A percentile compares a stretch with the other conserved stretches of the same genome.
Conservation (phyloP, 2,888 invertebrate genomes). For the Clusia tigrina region DNA sequence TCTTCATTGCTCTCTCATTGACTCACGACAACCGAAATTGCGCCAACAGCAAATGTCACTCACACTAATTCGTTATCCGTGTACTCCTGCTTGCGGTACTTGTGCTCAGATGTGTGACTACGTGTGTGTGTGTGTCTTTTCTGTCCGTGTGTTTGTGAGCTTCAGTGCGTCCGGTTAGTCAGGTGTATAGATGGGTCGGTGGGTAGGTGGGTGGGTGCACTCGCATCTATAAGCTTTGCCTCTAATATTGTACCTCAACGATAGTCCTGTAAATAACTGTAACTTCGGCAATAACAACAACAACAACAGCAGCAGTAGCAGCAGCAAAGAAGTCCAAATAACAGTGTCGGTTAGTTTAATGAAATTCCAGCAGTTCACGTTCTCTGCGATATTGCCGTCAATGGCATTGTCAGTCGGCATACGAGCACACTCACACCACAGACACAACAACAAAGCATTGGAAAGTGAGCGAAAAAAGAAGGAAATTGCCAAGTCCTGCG, state of each 20-base stretch:
- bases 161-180: not conserved
- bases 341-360: slow-evolving; percentile 44
- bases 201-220: no score
- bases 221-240: no score
- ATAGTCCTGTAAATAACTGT: no score
- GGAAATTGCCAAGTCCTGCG: no score
- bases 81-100: not conserved
- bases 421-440: no score
- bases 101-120: not conserved
- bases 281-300: not conserved
- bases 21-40: slow-evolving; percentile 10
- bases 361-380: slow-evolving; percentile 36
- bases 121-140: slow-evolving; percentile 14
- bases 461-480: no score
- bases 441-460: no score
- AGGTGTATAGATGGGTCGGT: no score
- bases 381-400: no score
- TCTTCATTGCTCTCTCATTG: slow-evolving; percentile 13
- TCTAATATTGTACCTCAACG: no score
- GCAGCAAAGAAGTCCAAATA: not conserved
- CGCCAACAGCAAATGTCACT: slow-evolving; percentile 26
- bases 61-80: slow-evolving; percentile 8
- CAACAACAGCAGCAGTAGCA: not conserved
- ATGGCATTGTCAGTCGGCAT: not conserved
- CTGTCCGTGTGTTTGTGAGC: not conserved